These are phyloP conservation scores for Andrena marginata DNA, from an alignment of 2,888 invertebrate genomes.

Conservation along the genomic window DNA sequence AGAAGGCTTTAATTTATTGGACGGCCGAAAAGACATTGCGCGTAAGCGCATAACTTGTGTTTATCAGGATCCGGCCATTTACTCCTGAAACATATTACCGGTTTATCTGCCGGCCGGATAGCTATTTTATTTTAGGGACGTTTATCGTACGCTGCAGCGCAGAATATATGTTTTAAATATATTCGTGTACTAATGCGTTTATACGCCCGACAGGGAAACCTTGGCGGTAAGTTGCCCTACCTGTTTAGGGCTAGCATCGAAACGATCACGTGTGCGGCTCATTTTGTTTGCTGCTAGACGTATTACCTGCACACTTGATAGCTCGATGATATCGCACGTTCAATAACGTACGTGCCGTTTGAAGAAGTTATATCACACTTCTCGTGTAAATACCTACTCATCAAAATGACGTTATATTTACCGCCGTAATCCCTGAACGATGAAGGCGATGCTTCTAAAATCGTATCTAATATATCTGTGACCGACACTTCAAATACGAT, in stretches of 20 bases:
- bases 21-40: constrained; percentile 78
- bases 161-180: constrained; percentile 53
- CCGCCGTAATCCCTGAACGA: constrained; percentile 7
- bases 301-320: not conserved
- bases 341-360: constrained; percentile 9
- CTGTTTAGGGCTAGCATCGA: constrained; percentile 40
- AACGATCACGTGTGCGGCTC: constrained; percentile 53
- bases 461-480: not conserved
- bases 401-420: constrained; percentile 10
- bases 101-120: constrained; percentile 73
- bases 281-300: constrained; percentile 64
- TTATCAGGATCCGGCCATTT: constrained; percentile 77
- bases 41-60: constrained; percentile 79
- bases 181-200: constrained; percentile 42
- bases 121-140: constrained; percentile 74
- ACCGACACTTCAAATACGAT: constrained; percentile 3
- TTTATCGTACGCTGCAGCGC: constrained; percentile 63
- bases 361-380: constrained; percentile 35
- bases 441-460: constrained; percentile 4
- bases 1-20: constrained; percentile 74
- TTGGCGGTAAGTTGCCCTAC: constrained; percentile 56
- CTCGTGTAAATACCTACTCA: constrained; percentile 5
- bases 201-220: constrained; percentile 46
- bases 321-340: constrained; percentile 6
- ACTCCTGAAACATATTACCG: constrained; percentile 76